Evolutionary conservation across 2,113 vertebrate species (phyloP), one percentile per base, ranked within the genome.

Genomic region (Chaetodon trifascialis): DNA sequence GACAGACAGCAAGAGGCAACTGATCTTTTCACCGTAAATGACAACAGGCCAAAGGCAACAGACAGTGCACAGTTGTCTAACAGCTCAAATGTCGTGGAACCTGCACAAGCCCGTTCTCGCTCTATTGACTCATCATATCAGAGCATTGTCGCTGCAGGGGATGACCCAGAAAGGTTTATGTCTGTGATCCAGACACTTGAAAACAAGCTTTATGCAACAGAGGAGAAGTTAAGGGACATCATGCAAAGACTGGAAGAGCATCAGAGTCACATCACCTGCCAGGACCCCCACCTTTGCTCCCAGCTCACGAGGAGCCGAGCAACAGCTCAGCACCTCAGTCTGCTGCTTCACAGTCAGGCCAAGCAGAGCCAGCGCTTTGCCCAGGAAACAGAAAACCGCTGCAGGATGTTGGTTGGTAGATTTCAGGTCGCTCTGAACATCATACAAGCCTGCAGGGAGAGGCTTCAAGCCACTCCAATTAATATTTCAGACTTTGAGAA

Each of bases 221-320:
- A 99, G 86, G 97, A 97, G 36, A 98, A 97, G 74, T 95, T 99
- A 19, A 96, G 96, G 83, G 96, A 96, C 0, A 96, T 98, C 40
- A 97, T 96, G 0, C 88, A 96, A 74, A 95, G 94, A 63, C 94
- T 99, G 2, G 96, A 97, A 87, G 96, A 96, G 67, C 95, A 97
- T 21, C 96, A 97, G 0, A 94, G 94, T 73, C 94, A 95, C 87
- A 88, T 1, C 83, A 91, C 86, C 94, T 96, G 73, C 88, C 91
- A 15, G 95, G 96, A 47, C 69, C 92, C 92, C 3, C 91, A 86
- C 19, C 85, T 94, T 3, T 89, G 80, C 82, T 91, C 92, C 47
- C 96, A 97, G 82, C 95, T 98, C 56, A 96, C 91, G 1, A 88
- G 92, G 77, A 97, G 96, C 81, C 86, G 96, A 79, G 93, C 95